These are phyloP conservation scores for Synanceia verrucosa DNA, from an alignment of 2,797 vertebrate species.

Conservation along the genomic window DNA sequence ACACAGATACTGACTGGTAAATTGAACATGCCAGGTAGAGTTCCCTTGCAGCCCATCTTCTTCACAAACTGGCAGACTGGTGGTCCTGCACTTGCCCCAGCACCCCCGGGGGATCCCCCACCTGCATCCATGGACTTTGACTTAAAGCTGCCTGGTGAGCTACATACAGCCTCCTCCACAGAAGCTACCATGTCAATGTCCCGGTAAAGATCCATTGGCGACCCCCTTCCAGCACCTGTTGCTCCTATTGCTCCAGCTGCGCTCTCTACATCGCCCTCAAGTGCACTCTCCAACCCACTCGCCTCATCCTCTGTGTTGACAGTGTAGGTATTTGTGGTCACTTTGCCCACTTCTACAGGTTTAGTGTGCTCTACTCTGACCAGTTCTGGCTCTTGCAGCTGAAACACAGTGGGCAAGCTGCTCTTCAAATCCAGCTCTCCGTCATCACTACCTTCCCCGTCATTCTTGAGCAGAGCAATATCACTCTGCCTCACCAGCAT, in stretches of 20 bases:
- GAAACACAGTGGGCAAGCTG: slow-evolving; percentile 86
- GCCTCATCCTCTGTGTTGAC: slow-evolving; percentile 87
- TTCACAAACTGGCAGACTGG: slow-evolving; percentile 93
- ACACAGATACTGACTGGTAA: slow-evolving; percentile 94
- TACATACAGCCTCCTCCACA: slow-evolving; percentile 81
- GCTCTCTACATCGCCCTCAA: slow-evolving; percentile 47
- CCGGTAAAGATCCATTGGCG: slow-evolving; percentile 78
- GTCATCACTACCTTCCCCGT: slow-evolving; percentile 75
- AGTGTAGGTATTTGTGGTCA: slow-evolving; percentile 87
- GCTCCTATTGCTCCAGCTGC: slow-evolving; percentile 38
- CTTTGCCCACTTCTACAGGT: slow-evolving; percentile 88
- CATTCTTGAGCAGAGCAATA: slow-evolving; percentile 89
- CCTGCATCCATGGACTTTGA: slow-evolving; percentile 85
- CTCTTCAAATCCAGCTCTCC: slow-evolving; percentile 90
- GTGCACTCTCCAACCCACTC: slow-evolving; percentile 60
- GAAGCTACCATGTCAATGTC: slow-evolving; percentile 85
- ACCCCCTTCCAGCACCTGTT: slow-evolving; percentile 39
- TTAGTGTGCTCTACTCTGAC: slow-evolving; percentile 86
- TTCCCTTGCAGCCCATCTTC: slow-evolving; percentile 97
- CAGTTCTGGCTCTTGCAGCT: slow-evolving; percentile 91
- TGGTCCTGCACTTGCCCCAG: slow-evolving; percentile 63
- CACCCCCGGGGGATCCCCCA: slow-evolving; percentile 60
- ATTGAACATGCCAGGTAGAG: slow-evolving; percentile 93
- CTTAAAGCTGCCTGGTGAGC: slow-evolving; percentile 82
- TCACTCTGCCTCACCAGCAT: slow-evolving; percentile 94